Evolutionary conservation across 2,888 invertebrate genomes (phyloP).

Genomic region (Drosophila helvetica): DNA sequence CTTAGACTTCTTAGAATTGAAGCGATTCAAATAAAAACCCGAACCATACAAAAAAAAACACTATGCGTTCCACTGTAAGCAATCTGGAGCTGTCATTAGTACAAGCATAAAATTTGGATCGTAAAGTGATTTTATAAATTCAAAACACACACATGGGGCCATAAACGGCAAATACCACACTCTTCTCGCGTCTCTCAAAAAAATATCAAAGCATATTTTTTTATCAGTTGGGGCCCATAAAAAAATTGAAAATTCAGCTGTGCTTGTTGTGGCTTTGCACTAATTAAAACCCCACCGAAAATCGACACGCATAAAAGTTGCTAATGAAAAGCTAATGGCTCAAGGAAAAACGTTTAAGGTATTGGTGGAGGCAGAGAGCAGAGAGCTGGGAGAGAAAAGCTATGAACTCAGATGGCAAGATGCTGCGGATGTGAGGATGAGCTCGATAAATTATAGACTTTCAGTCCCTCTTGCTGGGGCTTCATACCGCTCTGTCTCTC

Average conservation of each 20-base stretch:
- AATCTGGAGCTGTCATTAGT: conserved; percentile 48
- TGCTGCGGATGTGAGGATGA: neutral
- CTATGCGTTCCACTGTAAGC: conserved; percentile 48
- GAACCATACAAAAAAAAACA: no score
- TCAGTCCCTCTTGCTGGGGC: neutral
- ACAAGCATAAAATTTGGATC: conserved; percentile 58
- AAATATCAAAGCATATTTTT: conserved; percentile 44
- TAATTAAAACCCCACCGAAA: conserved; percentile 52
- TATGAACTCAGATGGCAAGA: neutral
- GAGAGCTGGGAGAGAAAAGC: neutral
- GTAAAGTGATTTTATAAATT: conserved; percentile 57
- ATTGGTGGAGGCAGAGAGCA: neutral
- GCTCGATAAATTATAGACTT: conserved; percentile 36
- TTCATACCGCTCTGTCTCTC: neutral
- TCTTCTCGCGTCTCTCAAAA: no score
- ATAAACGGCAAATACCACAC: conserved; percentile 31
- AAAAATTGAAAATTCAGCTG: conserved; percentile 33
- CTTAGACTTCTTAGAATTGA: no score
- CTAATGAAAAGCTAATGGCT: conserved; percentile 60
- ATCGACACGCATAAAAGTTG: conserved; percentile 47
- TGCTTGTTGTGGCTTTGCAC: conserved; percentile 17
- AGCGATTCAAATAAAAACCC: no score
- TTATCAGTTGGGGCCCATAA: conserved; percentile 61
- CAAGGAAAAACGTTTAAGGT: conserved; percentile 28
- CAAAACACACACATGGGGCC: conserved; percentile 40